Evolutionary conservation across 2,797 vertebrate genomes (phyloP).

Genomic region (Podarcis lilfordi): DNA sequence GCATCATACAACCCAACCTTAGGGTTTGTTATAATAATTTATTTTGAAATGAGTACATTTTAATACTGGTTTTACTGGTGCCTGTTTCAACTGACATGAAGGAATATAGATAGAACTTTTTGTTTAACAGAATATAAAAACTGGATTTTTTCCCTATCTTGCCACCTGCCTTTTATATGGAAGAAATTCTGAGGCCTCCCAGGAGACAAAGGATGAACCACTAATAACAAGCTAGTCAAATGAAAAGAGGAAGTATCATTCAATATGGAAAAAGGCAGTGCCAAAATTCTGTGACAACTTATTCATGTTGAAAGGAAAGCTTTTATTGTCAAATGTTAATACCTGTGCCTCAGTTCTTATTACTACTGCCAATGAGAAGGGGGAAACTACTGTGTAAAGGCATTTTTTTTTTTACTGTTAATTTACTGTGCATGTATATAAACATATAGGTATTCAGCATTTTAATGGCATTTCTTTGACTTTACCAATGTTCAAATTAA

Average conservation of each 20-base stretch:
- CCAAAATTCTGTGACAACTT: constrained; percentile 38
- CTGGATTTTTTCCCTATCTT: neutral
- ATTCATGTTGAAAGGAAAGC: constrained; percentile 49
- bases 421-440: neutral
- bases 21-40: neutral
- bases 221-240: neutral
- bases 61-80: constrained; percentile 36
- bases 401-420: constrained; percentile 24
- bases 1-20: constrained; percentile 30
- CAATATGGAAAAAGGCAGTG: neutral
- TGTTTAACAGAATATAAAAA: constrained; percentile 27
- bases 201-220: constrained; percentile 29
- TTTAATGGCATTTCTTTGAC: constrained; percentile 21
- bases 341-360: constrained; percentile 46
- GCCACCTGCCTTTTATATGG: neutral
- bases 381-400: constrained; percentile 40
- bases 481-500: neutral
- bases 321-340: constrained; percentile 31
- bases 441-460: constrained; percentile 20
- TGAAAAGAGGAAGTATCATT: constrained; percentile 1
- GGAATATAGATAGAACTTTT: constrained; percentile 41
- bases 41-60: constrained; percentile 7
- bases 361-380: constrained; percentile 13
- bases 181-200: neutral
- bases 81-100: constrained; percentile 29